phyloP scores from a whole-genome alignment of 2,797 vertebrate genomes.

The Melanogrammus aeglefinus region DNA sequence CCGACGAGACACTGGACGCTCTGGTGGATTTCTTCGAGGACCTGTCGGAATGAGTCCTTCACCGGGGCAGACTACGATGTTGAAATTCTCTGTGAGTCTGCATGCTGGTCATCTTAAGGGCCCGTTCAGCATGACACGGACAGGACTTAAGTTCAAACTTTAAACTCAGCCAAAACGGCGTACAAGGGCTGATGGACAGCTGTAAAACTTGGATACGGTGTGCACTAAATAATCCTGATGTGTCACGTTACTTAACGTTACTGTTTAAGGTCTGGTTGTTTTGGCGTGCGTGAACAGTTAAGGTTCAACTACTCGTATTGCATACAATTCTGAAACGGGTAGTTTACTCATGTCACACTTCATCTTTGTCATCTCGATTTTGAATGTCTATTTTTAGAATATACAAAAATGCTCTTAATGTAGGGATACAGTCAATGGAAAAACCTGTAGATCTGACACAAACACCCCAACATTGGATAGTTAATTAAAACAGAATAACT shows the following conservation, averaged over 20 bases:
- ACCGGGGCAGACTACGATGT: conserved; percentile 86
- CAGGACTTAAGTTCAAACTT: neutral
- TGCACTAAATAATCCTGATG: neutral
- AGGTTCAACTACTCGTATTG: neutral
- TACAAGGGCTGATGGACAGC: neutral
- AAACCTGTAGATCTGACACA: neutral
- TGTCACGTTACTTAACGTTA: neutral
- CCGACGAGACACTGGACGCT: conserved; percentile 85
- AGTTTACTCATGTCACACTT: neutral
- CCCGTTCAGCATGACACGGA: neutral
- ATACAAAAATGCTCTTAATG: neutral
- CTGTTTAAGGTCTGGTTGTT: neutral
- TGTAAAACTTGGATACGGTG: neutral
- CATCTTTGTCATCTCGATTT: neutral
- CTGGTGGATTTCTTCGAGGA: conserved; percentile 93
- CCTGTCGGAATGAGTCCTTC: conserved; percentile 79
- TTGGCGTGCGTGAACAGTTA: neutral
- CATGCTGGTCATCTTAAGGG: neutral
- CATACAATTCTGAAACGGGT: too few species aligned
- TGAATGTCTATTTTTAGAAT: neutral
- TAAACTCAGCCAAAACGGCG: neutral
- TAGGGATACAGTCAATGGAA: neutral
- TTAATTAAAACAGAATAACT: neutral
- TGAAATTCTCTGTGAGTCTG: conserved; percentile 80
- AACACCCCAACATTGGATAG: neutral